Percentiles rank a stretch among this genome's conserved stretches.
phyloP scores from a whole-genome alignment of 1,140 invertebrate species.

The Myzus persicae region DNA sequence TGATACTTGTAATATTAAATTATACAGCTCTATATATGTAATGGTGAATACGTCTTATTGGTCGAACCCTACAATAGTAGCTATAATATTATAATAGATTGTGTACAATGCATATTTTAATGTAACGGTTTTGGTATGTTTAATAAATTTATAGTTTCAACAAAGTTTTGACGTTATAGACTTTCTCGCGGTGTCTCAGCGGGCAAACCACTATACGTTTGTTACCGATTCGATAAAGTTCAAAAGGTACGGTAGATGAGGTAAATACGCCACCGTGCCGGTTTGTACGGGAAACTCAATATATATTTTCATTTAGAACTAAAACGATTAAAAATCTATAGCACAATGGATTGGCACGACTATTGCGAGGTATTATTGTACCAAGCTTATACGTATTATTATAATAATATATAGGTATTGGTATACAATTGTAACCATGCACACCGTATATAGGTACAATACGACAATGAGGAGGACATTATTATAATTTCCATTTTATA shows the following conservation, averaged over 20 bases:
- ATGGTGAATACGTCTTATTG: not conserved
- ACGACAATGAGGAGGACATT: not conserved
- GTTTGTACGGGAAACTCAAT: not conserved
- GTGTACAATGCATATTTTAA: constrained; percentile 2
- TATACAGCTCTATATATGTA: not conserved
- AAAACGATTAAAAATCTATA: constrained; percentile 14
- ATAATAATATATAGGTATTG: not conserved
- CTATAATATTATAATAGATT: not conserved
- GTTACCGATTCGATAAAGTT: not conserved
- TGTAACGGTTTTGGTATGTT: constrained; percentile 8
- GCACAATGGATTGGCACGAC: not conserved
- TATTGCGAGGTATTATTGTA: not conserved
- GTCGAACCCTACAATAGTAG: not conserved
- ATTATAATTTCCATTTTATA: not conserved
- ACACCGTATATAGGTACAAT: not conserved
- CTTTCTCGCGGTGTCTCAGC: not conserved
- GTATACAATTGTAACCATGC: not conserved
- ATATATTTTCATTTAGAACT: constrained; percentile 4
- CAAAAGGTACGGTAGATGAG: not conserved
- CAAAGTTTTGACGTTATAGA: not conserved
- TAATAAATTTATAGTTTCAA: constrained; percentile 10
- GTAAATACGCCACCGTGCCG: not conserved
- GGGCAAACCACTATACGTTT: not conserved
- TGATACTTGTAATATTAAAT: not conserved
- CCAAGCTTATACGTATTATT: not conserved